Percentiles rank a stretch among this genome's conserved stretches.
These are phyloP conservation scores for Bovichtus variegatus DNA, from an alignment of 2,797 vertebrate species.

Conservation along the genomic window DNA sequence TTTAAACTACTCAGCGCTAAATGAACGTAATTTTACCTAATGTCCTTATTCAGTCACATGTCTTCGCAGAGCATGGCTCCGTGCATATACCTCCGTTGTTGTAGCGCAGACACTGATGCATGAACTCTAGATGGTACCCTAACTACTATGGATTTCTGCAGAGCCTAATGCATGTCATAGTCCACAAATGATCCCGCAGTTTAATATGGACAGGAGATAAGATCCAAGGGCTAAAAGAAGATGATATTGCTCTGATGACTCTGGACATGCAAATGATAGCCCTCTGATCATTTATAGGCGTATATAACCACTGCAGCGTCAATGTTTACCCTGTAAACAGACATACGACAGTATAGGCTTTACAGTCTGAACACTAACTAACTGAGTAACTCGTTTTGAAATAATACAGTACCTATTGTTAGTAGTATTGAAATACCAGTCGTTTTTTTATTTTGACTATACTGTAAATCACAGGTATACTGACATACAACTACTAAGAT, in stretches of 20 bases:
- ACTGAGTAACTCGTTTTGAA: background rate
- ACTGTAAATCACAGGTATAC: background rate
- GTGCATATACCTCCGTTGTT: constrained; percentile 25
- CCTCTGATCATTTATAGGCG: background rate
- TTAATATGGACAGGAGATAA: constrained; percentile 17
- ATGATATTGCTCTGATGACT: background rate
- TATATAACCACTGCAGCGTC: constrained; percentile 30
- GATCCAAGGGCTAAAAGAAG: background rate
- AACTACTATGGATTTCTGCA: constrained; percentile 66
- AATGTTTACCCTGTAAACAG: constrained; percentile 5
- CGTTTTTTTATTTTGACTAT: background rate
- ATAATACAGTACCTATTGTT: background rate
- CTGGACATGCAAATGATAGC: background rate
- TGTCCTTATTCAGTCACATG: constrained; percentile 72
- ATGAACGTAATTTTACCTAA: constrained; percentile 57
- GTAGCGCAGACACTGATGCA: constrained; percentile 55
- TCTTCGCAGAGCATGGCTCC: constrained; percentile 58
- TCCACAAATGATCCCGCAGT: constrained; percentile 26
- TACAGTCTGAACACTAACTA: background rate
- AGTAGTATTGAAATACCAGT: background rate
- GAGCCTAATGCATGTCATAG: constrained; percentile 50
- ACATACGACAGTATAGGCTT: background rate
- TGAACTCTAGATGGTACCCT: constrained; percentile 60
- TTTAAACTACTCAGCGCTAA: constrained; percentile 62
- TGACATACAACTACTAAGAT: background rate